Conservation (phyloP, 2,797 vertebrate genomes). For the Bradypus variegatus region DNA sequence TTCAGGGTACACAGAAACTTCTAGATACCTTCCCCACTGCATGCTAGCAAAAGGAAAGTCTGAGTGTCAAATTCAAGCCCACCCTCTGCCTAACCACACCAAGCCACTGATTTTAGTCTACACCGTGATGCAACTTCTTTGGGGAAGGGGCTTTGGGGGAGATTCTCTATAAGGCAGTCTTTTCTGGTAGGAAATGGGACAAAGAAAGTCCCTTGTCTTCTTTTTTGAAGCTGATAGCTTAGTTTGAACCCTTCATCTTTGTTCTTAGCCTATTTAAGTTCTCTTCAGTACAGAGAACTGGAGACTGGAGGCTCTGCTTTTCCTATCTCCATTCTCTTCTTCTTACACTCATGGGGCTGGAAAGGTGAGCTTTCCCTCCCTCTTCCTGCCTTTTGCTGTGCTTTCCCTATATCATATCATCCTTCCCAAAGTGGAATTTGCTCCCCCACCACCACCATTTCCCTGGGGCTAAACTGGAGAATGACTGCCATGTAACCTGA, state of each 20-base stretch:
- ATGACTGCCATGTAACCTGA: constrained; percentile 49
- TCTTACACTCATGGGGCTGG: not conserved
- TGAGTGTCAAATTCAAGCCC: not conserved
- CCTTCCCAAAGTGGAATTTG: constrained; percentile 28
- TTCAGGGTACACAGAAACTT: not conserved
- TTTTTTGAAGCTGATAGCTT: no score
- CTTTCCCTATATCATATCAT: not conserved
- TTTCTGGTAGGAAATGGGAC: constrained; percentile 1
- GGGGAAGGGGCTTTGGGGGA: not conserved
- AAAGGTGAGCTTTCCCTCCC: not conserved
- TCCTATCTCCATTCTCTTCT: not conserved
- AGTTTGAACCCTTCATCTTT: not conserved
- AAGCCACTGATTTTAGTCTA: not conserved
- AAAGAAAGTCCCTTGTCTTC: not conserved
- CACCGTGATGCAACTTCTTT: not conserved
- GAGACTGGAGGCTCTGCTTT: not conserved
- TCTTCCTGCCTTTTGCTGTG: not conserved
- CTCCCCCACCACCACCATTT: not conserved
- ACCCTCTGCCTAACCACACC: not conserved
- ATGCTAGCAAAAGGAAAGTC: not conserved
- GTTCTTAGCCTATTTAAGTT: not conserved
- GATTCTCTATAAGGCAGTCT: not conserved
- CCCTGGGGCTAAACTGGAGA: constrained; percentile 27
- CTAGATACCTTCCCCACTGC: not conserved
- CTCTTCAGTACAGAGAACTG: not conserved